Evolutionary conservation across 2,113 vertebrate genomes (phyloP), one percentile per base, ranked within the genome.

Genomic region (Glareola pratincola): DNA sequence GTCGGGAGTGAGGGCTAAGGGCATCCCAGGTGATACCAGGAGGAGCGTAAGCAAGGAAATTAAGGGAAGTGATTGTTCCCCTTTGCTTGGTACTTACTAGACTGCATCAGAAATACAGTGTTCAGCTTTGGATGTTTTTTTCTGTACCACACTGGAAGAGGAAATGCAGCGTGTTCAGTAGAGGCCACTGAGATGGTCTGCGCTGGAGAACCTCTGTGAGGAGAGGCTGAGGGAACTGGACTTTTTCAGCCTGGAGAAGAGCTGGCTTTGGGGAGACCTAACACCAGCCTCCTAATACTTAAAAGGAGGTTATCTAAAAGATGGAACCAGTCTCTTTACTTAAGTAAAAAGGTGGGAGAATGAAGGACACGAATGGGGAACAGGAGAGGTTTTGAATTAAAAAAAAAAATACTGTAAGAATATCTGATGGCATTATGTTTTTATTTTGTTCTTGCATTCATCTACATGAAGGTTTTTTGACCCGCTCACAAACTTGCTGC

Each of bases 21-120:
- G 78, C 60, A 22, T 27, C 30, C 21, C 0, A 0, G 22, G 8
- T 71, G 50, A 9, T 53, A 57, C 1, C 41, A 57, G 37, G 13
- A 90, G 75, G 56, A 84, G 8, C 1, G 2, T 50, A 63, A 89
- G 43, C 21, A 30, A 16, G 73, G 47, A 51, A 78, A 67, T 54
- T 41, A 34, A 53, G 37, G 17, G 26, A 64, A 82, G 26, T 26
- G 20, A 30, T 26, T 1, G 1, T 59, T 83, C 26, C 9, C 26
- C 14, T 82, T 67, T 67, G 4, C 27, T 60, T 92, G 39, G 9
- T 48, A 26, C 21, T 62, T 37, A 23, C 17, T 57, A 69, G 43
- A 30, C 36, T 56, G 20, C 48, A 34, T 76, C 39, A 53, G 57
- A 29, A 63, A 26, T 59, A 56, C 6, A 19, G 23, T 11, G 48